Evolutionary conservation across 1,140 invertebrate species (phyloP).

Genomic region (Grapholita molesta): DNA sequence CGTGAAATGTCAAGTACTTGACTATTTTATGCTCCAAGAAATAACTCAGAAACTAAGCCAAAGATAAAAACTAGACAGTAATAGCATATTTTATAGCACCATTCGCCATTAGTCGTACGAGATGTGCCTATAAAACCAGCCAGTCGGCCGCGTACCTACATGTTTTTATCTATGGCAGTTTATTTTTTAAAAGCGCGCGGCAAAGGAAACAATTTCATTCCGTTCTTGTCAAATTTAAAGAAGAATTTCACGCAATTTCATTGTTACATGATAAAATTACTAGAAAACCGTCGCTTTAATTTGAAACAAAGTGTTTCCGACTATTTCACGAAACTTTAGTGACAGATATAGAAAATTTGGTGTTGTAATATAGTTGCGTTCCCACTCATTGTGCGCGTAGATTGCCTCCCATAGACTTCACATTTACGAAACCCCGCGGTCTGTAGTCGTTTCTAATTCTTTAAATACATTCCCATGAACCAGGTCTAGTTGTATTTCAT

Average conservation of each 20-base stretch:
- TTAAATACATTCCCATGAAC: too few species aligned
- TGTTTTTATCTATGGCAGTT: background rate
- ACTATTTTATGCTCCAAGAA: background rate
- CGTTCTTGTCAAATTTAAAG: background rate
- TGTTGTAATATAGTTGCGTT: background rate
- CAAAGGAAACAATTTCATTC: background rate
- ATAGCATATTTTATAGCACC: background rate
- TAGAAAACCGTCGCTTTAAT: background rate
- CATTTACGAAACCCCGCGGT: background rate
- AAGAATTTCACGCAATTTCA: constrained; percentile 3
- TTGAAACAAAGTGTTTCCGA: background rate
- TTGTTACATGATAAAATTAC: constrained; percentile 9
- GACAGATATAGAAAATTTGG: constrained; percentile 3
- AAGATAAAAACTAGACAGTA: background rate
- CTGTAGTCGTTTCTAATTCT: too few species aligned
- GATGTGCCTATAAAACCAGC: background rate
- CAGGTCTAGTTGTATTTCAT: too few species aligned
- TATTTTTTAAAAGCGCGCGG: background rate
- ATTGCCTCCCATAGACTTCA: background rate
- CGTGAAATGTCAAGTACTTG: background rate
- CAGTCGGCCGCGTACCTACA: background rate
- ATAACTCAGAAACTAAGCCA: background rate
- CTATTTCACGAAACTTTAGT: constrained; percentile 8
- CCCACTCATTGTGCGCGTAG: background rate
- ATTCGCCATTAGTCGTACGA: background rate